Evolutionary conservation across 2,113 vertebrate species (phyloP), one percentile per base, ranked within the genome.

Genomic region (Calidris pygmaea): DNA sequence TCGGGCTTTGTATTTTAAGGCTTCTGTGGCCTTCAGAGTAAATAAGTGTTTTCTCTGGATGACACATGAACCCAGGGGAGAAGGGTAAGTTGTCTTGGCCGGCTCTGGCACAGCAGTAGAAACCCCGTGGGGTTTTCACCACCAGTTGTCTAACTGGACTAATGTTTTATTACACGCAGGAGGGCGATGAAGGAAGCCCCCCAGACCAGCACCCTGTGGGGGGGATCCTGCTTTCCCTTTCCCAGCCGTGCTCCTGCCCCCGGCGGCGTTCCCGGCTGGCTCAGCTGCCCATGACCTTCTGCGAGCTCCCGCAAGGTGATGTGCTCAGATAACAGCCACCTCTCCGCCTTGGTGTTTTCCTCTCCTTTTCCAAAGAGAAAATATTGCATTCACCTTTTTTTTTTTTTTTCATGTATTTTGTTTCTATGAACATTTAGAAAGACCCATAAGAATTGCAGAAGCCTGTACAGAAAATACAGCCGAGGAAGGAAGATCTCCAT

Each of bases 21-120:
- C 85, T 86, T 30, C 65, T 39, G 59, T 12, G 79, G 72, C 87
- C 76, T 97, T 97, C 96, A 94, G 88, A 90, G 95, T 80, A 87
- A 92, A 96, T 76, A 65, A 94, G 27, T 56, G 70, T 92, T 95
- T 82, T 65, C 87, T 70, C 12, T 3, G 7, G 83, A 19, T 95
- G 95, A 96, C 79, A 68, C 22, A 7, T 52, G 76, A 77, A 58
- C 37, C 74, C 7, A 10, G 58, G 60, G 73, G 70, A 95, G 78
- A 93, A 67, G 95, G 94, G 45, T 56, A 59, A 65, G 63, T 26
- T 55, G 91, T 87, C 96, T 86, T 5, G 76, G 81, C 87, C 70
- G 47, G 68, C 91, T 70, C 24, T 9, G 86, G 77, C 89, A 10
- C 75, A 1, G 83, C 2, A 39, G 45, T 32, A 85, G 85, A 86